Evolutionary conservation across 2,888 invertebrate genomes (phyloP), one percentile per base, ranked within the genome.

Genomic region (Operophtera brumata): DNA sequence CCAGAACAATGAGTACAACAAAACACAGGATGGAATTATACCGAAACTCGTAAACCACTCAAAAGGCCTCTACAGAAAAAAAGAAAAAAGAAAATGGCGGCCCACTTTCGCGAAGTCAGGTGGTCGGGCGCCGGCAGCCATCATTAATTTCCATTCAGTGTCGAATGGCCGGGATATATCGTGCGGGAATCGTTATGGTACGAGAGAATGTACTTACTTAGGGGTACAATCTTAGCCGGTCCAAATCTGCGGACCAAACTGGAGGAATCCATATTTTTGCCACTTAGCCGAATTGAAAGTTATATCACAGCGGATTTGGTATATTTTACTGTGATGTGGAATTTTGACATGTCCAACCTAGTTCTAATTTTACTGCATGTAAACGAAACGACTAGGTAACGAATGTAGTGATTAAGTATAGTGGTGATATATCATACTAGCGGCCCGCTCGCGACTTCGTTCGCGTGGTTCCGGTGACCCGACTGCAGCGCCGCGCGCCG

Each of bases 81-180:
- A 65, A 65, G 57, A 61, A 67, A 71, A 75, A 76, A 73, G 67
- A 71, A 75, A 78, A 78, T 73, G 77, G 71, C 74, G 77, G 61
- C 78, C 71, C 71, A 77, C 74, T 79, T 78, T 76, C 68, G 75
- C 76, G 70, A 80, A 82, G 84, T 82, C 85, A 86, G 86, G 86
- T 86, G 84, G 79, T 75, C 72, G 69, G 58, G 66, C 70, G 69
- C 61, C 71, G 71, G 74, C 72, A 67, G 74, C 82, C 77, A 77
- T 82, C 86, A 86, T 86, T 85, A 86, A 86, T 86, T 86, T 83
- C 83, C 76, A 86, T 86, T 86, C 84, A 84, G 75, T 76, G 77
- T 73, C 78, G 80, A 67, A 67, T 65, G 52, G 64, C 59, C 61
- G 47, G 57, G 52, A 66, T 66, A 64, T 64, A 66, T 66, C 64